Conservation (phyloP, 1,140 invertebrate species). For the Ericerus pela region DNA sequence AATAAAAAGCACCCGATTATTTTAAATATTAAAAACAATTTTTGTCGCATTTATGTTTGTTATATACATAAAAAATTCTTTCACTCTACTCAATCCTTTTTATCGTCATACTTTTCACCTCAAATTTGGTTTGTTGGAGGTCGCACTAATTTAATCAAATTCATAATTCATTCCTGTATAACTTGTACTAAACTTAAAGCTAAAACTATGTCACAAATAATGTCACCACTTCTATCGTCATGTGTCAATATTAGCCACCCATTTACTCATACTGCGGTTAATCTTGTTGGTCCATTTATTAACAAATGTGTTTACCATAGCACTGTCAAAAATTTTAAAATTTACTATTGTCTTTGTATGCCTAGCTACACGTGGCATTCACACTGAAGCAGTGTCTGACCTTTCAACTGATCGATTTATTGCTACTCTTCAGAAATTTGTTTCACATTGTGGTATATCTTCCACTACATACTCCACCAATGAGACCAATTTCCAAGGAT, state of each 20-base stretch:
- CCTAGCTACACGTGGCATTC: constrained; percentile 30
- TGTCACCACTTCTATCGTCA: constrained; percentile 26
- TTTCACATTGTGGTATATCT: constrained; percentile 27
- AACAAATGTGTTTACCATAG: too few relatives aligned
- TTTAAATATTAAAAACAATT: too few relatives aligned
- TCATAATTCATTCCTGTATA: constrained; percentile 22
- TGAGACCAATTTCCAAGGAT: constrained; percentile 21
- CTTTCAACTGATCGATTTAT: constrained; percentile 31
- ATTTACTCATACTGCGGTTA: constrained; percentile 28
- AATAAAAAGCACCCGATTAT: too few relatives aligned
- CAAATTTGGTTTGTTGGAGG: too few relatives aligned
- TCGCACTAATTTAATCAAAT: constrained; percentile 20
- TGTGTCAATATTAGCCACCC: constrained; percentile 22
- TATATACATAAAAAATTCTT: too few relatives aligned
- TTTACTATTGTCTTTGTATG: constrained; percentile 34
- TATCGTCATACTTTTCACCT: too few relatives aligned
- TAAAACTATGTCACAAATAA: constrained; percentile 18
- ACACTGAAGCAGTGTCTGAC: constrained; percentile 31
- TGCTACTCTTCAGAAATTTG: constrained; percentile 30
- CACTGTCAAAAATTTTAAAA: constrained; percentile 26
- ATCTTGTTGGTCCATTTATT: constrained; percentile 31
- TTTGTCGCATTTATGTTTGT: too few relatives aligned
- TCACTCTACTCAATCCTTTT: too few relatives aligned
- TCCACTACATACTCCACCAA: constrained; percentile 27
- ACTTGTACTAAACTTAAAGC: constrained; percentile 21